Conservation (phyloP, 2,113 vertebrate species). For the Scortum barcoo region DNA sequence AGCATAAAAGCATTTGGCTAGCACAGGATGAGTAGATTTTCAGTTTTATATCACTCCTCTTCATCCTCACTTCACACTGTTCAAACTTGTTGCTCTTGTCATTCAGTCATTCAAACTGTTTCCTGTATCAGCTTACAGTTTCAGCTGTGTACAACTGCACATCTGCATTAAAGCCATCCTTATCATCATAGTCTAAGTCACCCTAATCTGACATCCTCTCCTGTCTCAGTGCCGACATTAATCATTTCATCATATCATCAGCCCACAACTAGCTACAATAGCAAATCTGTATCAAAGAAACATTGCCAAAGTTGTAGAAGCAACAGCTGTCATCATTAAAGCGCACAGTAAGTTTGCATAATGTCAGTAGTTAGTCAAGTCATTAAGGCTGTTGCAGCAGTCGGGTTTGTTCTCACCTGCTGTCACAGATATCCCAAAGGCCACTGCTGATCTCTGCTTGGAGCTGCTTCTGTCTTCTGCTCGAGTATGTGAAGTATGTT, state of each 20-base stretch:
- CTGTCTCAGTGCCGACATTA: neutral
- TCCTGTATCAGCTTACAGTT: neutral
- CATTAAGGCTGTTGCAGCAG: neutral
- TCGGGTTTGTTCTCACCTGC: slow-evolving; percentile 75
- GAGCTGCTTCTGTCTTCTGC: slow-evolving; percentile 27
- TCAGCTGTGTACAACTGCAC: neutral
- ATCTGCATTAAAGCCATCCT: neutral
- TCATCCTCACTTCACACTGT: neutral
- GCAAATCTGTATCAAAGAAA: neutral
- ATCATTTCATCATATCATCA: neutral
- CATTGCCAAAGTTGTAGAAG: neutral
- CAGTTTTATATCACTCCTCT: neutral
- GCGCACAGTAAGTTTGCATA: neutral
- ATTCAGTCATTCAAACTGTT: neutral
- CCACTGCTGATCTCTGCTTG: slow-evolving; percentile 44
- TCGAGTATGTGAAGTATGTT: slow-evolving; percentile 6
- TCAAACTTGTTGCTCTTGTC: neutral
- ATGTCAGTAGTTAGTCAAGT: neutral
- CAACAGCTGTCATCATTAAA: neutral
- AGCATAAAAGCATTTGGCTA: neutral
- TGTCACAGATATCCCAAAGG: slow-evolving; percentile 59
- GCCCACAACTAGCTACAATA: neutral
- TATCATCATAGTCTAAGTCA: neutral
- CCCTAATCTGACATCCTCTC: neutral
- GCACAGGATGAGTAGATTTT: neutral